Evolutionary conservation across 2,113 vertebrate genomes (phyloP).

Genomic region (Synodontis membranacea): DNA sequence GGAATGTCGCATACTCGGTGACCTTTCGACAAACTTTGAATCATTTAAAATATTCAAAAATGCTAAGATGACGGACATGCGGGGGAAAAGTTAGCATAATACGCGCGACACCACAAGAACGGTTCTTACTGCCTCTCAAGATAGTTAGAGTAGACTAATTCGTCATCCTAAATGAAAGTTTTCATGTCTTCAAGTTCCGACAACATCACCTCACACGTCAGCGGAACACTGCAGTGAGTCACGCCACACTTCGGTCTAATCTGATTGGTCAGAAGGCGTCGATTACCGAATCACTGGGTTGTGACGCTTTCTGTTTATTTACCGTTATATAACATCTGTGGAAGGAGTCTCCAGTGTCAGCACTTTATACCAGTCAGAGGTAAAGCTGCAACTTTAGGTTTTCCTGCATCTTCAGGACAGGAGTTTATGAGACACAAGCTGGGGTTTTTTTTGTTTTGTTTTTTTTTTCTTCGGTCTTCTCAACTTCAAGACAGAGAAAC

Average conservation of each 20-base stretch:
- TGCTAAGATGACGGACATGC: background rate
- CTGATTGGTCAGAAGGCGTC: background rate
- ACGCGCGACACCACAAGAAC: no score
- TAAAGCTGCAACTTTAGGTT: no score
- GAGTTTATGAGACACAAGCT: no score
- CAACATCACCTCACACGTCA: background rate
- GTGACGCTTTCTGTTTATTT: no score
- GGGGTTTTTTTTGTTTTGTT: no score
- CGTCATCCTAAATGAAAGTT: background rate
- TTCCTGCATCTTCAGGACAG: no score
- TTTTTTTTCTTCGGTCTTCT: no score
- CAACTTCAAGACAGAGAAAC: no score
- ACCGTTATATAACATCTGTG: no score
- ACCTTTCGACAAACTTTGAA: constrained; percentile 14
- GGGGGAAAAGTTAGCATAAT: background rate
- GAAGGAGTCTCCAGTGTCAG: no score
- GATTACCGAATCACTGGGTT: no score
- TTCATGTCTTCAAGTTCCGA: background rate
- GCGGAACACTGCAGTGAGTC: background rate
- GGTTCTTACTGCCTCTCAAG: background rate
- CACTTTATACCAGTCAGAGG: no score
- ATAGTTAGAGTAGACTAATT: background rate
- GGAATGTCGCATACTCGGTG: constrained; percentile 10
- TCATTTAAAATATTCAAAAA: background rate
- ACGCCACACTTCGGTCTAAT: background rate